A percentile compares a stretch with the other conserved stretches of the same genome.
Evolutionary conservation across 2,797 vertebrate species (phyloP).

Genomic region (Poecilia wingei): DNA sequence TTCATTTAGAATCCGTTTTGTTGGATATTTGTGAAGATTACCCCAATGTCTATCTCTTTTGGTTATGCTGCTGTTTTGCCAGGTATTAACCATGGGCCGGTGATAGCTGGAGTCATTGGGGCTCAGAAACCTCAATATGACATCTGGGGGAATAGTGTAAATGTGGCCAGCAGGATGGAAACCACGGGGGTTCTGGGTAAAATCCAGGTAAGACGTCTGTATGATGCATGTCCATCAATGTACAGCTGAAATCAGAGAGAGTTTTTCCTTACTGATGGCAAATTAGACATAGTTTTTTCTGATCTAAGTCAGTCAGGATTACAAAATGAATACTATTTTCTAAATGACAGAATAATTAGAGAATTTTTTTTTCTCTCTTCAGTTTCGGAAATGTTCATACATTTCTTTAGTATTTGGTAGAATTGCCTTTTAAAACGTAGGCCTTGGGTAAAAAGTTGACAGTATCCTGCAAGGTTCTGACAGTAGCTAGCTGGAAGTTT

Average conservation of each 20-base stretch:
- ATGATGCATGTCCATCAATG: not conserved
- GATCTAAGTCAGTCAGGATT: not conserved
- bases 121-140: constrained; percentile 98
- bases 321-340: not conserved
- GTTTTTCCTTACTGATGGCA: not conserved
- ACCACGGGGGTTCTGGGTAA: constrained; percentile 95
- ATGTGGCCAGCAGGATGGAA: constrained; percentile 98
- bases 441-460: not conserved
- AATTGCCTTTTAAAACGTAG: not conserved
- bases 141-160: constrained; percentile 98
- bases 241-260: not conserved
- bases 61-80: not conserved
- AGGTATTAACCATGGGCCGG: constrained; percentile 97
- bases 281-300: not conserved
- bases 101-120: constrained; percentile 97
- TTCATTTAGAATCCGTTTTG: not conserved
- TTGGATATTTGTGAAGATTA: not conserved
- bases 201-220: constrained; percentile 86
- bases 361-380: not conserved
- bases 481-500: not conserved
- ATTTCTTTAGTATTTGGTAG: not conserved
- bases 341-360: not conserved
- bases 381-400: not conserved
- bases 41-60: not conserved
- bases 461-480: not conserved